Percentiles rank a stretch among this genome's conserved stretches.
These are phyloP conservation scores for Esox masquinongy DNA, from an alignment of 2,797 vertebrate genomes.

Conservation along the genomic window DNA sequence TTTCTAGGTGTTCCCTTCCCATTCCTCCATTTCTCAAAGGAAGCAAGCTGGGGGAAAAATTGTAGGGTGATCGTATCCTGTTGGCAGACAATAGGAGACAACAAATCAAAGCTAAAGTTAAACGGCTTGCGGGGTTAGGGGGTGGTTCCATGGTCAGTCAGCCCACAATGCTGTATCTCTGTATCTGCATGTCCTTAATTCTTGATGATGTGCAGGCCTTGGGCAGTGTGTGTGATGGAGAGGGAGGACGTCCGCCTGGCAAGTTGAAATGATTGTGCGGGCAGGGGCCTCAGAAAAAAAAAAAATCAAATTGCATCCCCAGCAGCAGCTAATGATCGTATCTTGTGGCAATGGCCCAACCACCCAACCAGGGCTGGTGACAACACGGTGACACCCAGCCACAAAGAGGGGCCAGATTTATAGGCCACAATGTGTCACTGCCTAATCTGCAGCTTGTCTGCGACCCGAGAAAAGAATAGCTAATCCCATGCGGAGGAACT, in stretches of 20 bases:
- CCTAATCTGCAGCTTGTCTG: constrained; percentile 52
- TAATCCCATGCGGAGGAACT: constrained; percentile 40
- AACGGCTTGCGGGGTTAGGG: constrained; percentile 22
- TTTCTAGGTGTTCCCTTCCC: constrained; percentile 26
- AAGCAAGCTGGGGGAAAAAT: constrained; percentile 27
- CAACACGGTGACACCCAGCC: constrained; percentile 44
- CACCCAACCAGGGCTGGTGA: constrained; percentile 5
- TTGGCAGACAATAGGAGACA: constrained; percentile 40
- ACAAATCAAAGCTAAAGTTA: constrained; percentile 71
- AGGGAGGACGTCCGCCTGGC: constrained; percentile 66
- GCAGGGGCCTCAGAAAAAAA: constrained; percentile 24
- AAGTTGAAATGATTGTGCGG: constrained; percentile 68
- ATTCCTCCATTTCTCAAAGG: constrained; percentile 20
- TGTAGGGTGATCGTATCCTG: constrained; percentile 56
- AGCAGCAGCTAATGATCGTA: constrained; percentile 14
- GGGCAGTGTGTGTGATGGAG: constrained; percentile 75
- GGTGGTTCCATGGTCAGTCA: constrained; percentile 61
- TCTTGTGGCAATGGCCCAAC: constrained; percentile 2
- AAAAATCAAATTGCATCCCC: constrained; percentile 21
- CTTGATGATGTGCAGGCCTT: constrained; percentile 80
- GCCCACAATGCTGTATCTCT: constrained; percentile 60
- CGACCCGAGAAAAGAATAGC: constrained; percentile 53
- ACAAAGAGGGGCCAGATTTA: constrained; percentile 60
- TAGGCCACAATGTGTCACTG: constrained; percentile 40
- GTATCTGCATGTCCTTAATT: constrained; percentile 83